These are phyloP conservation scores for Halocaridina rubra DNA, from an alignment of 2,888 invertebrate species.

Conservation along the genomic window DNA sequence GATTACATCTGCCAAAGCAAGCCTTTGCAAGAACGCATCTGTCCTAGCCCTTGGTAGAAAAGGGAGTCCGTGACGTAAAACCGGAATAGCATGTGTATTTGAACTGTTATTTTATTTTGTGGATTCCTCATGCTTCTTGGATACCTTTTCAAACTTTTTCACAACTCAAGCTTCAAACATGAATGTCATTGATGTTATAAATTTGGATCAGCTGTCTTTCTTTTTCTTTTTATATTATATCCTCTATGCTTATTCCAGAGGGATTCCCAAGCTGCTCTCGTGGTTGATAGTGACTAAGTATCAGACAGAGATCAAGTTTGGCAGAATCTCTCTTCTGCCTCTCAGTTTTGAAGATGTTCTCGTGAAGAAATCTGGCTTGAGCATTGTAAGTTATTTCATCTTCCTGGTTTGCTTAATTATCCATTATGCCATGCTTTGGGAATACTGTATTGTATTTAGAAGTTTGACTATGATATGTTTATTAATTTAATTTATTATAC, in stretches of 20 bases:
- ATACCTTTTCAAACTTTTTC: not conserved
- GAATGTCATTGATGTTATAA: not conserved
- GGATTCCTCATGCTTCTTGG: too few relatives aligned
- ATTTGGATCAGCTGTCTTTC: not conserved
- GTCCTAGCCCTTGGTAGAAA: too few relatives aligned
- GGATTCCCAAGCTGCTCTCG: constrained; percentile 47
- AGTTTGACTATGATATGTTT: too few relatives aligned
- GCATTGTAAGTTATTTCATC: constrained; percentile 54
- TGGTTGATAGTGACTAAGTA: constrained; percentile 57
- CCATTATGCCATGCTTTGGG: too few relatives aligned
- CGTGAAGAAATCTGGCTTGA: constrained; percentile 56
- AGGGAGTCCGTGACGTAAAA: not conserved
- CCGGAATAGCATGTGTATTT: not conserved
- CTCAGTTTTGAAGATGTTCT: constrained; percentile 60
- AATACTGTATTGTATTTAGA: too few relatives aligned
- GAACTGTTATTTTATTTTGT: not conserved
- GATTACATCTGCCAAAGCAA: too few relatives aligned
- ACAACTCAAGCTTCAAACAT: not conserved
- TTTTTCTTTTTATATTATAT: not conserved
- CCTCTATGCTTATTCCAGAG: constrained; percentile 43
- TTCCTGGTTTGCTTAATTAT: too few relatives aligned
- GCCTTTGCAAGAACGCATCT: too few relatives aligned
- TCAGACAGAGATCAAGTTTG: constrained; percentile 59
- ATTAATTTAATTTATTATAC: too few relatives aligned
- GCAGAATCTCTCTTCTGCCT: constrained; percentile 50